A percentile compares a stretch with the other conserved stretches of the same genome.
Conservation (phyloP, 2,888 invertebrate species). For the Cantharis lateralis region DNA sequence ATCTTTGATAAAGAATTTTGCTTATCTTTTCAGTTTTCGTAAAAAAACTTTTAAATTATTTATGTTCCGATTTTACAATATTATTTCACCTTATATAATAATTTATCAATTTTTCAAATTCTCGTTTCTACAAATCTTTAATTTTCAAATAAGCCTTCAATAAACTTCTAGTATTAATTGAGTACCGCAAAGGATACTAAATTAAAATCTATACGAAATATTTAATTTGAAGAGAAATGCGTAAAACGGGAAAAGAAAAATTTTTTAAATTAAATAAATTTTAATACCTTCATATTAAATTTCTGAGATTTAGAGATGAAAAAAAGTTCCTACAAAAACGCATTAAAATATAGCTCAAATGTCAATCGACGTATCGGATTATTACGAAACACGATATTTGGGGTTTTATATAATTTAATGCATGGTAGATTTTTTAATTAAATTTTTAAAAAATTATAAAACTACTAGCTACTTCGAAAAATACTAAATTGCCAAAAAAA, state of each 20-base stretch:
- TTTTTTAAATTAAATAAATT: background rate
- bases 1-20: background rate
- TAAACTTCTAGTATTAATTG: background rate
- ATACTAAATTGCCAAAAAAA: too few species aligned
- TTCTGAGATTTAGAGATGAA: background rate
- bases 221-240: background rate
- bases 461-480: too few species aligned
- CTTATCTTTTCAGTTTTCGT: background rate
- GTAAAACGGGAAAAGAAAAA: background rate
- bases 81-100: background rate
- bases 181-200: background rate
- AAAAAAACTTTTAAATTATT: background rate
- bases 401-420: background rate
- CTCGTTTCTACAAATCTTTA: background rate
- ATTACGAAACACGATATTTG: background rate
- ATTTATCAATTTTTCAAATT: background rate
- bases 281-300: background rate
- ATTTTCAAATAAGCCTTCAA: background rate
- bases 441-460: too few species aligned
- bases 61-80: background rate
- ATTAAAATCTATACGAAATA: background rate
- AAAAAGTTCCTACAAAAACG: background rate
- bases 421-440: background rate
- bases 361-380: background rate
- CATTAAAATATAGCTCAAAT: background rate